These are phyloP conservation scores for Zaprionus gabonicus DNA, from an alignment of 1,140 invertebrate species.

Conservation along the genomic window DNA sequence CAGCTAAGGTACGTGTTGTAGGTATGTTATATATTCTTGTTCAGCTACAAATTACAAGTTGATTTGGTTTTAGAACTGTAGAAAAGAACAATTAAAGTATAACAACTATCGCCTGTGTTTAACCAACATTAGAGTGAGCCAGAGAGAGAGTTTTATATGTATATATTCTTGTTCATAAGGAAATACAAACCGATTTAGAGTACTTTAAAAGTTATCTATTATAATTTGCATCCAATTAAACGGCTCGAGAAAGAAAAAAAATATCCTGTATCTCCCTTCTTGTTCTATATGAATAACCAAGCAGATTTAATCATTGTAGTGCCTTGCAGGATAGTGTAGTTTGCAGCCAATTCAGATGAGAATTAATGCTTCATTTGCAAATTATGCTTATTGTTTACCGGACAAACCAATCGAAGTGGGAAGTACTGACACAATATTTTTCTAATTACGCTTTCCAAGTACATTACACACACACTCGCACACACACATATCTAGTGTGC, in stretches of 20 bases:
- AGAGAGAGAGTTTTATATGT: too few species aligned
- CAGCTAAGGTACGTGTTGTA: too few species aligned
- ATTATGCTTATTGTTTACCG: background rate
- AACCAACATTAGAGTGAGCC: too few species aligned
- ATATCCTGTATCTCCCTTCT: background rate
- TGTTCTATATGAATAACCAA: background rate
- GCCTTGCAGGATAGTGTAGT: background rate
- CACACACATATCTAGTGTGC: background rate
- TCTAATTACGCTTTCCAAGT: too few species aligned
- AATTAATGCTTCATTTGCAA: background rate
- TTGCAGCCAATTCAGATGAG: background rate
- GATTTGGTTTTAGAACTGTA: background rate
- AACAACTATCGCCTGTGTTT: too few species aligned
- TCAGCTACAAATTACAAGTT: background rate
- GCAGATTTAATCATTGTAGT: background rate
- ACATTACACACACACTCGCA: background rate
- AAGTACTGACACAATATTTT: background rate
- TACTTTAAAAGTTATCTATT: too few species aligned
- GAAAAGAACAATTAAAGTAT: too few species aligned
- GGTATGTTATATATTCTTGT: background rate
- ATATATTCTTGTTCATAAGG: too few species aligned
- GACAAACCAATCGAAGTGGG: background rate
- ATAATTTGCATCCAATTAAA: too few species aligned
- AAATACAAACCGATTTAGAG: too few species aligned
- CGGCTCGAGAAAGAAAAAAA: rapidly evolving